Evolutionary conservation across 2,888 invertebrate genomes (phyloP).

Genomic region (Drosophila prostipennis): DNA sequence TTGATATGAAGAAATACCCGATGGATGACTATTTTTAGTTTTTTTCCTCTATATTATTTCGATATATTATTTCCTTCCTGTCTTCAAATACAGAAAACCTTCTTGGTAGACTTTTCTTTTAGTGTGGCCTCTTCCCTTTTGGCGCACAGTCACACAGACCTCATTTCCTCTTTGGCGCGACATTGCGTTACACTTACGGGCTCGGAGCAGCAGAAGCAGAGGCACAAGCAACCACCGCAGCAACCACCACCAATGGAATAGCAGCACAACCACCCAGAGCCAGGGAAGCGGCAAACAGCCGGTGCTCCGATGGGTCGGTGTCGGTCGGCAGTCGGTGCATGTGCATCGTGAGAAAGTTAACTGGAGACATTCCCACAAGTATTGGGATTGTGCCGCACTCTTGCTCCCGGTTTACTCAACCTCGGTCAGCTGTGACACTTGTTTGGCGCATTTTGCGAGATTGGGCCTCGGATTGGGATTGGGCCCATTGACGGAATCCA

Average conservation of each 20-base stretch:
- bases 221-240: constrained; percentile 49
- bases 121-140: constrained; percentile 60
- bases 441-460: constrained; percentile 51
- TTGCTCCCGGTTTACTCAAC: constrained; percentile 51
- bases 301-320: constrained; percentile 56
- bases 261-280: constrained; percentile 46
- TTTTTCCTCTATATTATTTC: too few relatives aligned
- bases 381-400: constrained; percentile 66
- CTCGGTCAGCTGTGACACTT: constrained; percentile 74
- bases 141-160: constrained; percentile 65
- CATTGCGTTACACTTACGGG: constrained; percentile 77
- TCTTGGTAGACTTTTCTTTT: constrained; percentile 9
- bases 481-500: constrained; percentile 73
- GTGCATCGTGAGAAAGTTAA: constrained; percentile 84
- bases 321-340: constrained; percentile 63
- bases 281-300: constrained; percentile 66
- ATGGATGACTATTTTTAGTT: too few relatives aligned
- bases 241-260: constrained; percentile 44
- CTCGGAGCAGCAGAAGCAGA: neutral
- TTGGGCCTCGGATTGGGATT: constrained; percentile 45
- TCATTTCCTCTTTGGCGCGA: constrained; percentile 80
- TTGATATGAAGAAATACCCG: too few relatives aligned
- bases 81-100: too few relatives aligned
- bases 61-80: too few relatives aligned
- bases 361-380: constrained; percentile 84